Conservation (phyloP, 2,113 vertebrate genomes). For the Lophius piscatorius region DNA sequence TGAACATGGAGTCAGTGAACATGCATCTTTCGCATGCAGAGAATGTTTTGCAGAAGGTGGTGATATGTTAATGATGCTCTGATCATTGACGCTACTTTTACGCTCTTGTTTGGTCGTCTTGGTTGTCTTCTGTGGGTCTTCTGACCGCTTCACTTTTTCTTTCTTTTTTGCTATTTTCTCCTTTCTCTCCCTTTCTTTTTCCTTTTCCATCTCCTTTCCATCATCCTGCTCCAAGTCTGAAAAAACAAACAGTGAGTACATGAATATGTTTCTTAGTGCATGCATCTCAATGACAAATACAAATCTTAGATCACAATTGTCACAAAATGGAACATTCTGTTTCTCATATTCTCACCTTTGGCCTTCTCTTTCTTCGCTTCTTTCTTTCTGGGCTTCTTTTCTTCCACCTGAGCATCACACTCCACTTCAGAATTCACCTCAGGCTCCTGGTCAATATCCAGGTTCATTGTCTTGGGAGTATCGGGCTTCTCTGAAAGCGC, state of each 20-base stretch:
- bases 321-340: not conserved
- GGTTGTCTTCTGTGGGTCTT: constrained; percentile 51
- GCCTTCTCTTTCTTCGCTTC: constrained; percentile 62
- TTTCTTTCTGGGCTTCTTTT: constrained; percentile 68
- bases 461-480: constrained; percentile 54
- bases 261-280: not conserved
- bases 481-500: constrained; percentile 27
- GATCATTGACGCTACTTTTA: constrained; percentile 52
- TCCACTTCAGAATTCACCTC: constrained; percentile 34
- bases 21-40: not conserved
- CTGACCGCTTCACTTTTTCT: constrained; percentile 52
- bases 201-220: constrained; percentile 50
- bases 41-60: not conserved
- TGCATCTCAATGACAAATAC: not conserved
- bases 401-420: constrained; percentile 28
- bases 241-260: constrained; percentile 29
- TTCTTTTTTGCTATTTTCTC: constrained; percentile 70
- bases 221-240: constrained; percentile 50
- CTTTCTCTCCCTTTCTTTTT: constrained; percentile 60
- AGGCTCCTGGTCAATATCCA: constrained; percentile 54
- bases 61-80: not conserved
- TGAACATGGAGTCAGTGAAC: not conserved
- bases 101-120: constrained; percentile 58
- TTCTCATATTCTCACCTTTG: constrained; percentile 53
- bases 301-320: not conserved